Base-by-base conservation (phyloP, 2,888 invertebrate genomes). In the Cerastis leucographa region DNA sequence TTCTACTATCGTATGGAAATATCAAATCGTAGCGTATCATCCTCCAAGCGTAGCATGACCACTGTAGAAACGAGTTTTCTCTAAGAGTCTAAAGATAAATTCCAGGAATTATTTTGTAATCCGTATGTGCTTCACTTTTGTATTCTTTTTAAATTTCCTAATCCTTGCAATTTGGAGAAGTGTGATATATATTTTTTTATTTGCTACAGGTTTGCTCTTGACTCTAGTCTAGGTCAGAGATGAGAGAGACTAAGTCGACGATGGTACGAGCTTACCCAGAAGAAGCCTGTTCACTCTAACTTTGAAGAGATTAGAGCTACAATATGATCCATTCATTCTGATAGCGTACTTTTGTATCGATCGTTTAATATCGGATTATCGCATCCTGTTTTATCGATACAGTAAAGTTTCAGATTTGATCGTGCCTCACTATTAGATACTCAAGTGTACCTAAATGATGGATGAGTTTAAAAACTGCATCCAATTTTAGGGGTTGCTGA, bases 401-500 rank as follows among this genome's bases (percentile, higher is more conserved):
- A 40, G 4, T n/a, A 40, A 62, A 17, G 29, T 8, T 29, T 59
- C 1, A 8, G 7, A n/a, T 54, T 8, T 9, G n/a, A n/a, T 62
- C 40, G n/a, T n/a, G 1, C 62, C 12, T 62, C 62, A 40, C 62
- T 62, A n/a, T 0, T 22, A n/a, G 12, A n/a, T 40, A 40, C 3
- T n/a, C 62, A 62, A 62, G 12, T 71, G 61, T 9, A 56, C 35
- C 35, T 35, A 25, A 75, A 29, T 49, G 29, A 84, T 80, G 5
- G 44, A 67, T 56, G 17, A 4, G 17, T 68, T 54, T 46, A 59
- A 40, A 54, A 68, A 73, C 46, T 81, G 77, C 77, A 77, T 73
- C 14, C 0, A 59, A 71, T 64, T 49, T 25, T 8, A 25, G 6
- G 64, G 83, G 44, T 83, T 56, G 12, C 5, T 66, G 83, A 74